Evolutionary conservation across 2,888 invertebrate genomes (phyloP).

Genomic region (Polydrusus pterygomalis): DNA sequence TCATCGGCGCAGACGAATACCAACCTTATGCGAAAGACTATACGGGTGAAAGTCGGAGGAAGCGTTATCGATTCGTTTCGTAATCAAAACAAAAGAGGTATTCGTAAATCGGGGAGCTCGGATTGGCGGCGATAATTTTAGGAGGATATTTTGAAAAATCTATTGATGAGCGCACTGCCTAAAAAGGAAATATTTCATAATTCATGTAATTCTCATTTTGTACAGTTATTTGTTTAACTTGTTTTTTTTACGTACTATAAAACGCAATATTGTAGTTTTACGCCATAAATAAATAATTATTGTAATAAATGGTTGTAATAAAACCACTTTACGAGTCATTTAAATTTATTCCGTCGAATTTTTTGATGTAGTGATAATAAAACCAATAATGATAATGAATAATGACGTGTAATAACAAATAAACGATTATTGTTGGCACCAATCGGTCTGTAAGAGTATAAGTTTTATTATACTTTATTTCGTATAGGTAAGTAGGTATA

Average conservation of each 20-base stretch:
- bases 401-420: background rate
- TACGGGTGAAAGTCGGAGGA: conserved; percentile 55
- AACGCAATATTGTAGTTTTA: background rate
- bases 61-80: conserved; percentile 52
- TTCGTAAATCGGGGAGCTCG: conserved; percentile 22
- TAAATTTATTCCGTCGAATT: no score
- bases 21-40: conserved; percentile 53
- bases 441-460: conserved; percentile 7
- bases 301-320: background rate
- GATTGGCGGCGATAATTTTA: conserved; percentile 17
- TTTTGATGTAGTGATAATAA: background rate
- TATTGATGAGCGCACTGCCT: background rate
- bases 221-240: background rate
- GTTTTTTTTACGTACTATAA: background rate
- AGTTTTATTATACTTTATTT: no score
- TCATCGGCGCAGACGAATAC: conserved; percentile 49
- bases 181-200: conserved; percentile 10
- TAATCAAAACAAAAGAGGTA: conserved; percentile 63
- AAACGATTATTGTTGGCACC: background rate
- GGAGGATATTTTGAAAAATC: conserved; percentile 25
- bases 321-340: background rate
- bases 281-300: conserved; percentile 5
- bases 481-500: no score
- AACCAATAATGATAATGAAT: background rate
- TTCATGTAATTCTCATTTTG: background rate